Evolutionary conservation across 2,113 vertebrate genomes (phyloP), one percentile per base, ranked within the genome.

Genomic region (Seriola aureovittata): DNA sequence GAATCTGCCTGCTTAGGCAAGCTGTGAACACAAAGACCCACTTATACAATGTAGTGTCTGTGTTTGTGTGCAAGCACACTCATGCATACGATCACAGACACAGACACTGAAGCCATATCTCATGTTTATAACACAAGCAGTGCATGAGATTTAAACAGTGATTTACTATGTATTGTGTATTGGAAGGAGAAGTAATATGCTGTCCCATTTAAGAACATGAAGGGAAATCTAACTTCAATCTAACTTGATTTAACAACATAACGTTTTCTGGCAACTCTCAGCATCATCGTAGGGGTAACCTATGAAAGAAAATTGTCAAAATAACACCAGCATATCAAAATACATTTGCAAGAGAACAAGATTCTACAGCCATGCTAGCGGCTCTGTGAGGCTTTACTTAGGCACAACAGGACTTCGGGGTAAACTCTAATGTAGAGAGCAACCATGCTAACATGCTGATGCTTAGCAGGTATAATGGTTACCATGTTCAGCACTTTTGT

Each of bases 21-120:
- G 93, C 89, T 90, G 82, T 70, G 90, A 90, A 89, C 83, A 93
- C 89, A 94, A 87, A 88, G 68, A 78, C 75, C 78, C 66, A 74
- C 84, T 88, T 75, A 83, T 79, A 68, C 66, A 80, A 48, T 65
- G 62, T 74, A 60, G 73, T 42, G 74, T 82, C 81, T 67, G 5
- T 85, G 87, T 78, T 75, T 81, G 65, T 76, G 74, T 73, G 48
- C 48, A 67, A 60, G 60, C 75, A 80, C 58, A 68, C 71, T 66
- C 44, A 55, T 62, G 46, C 76, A 68, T 38, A 38, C 66, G 54
- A 23, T 38, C 65, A 52, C 58, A 72, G 19, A 71, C 60, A 63
- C 55, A 38, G 66, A 58, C 14, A 40, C 50, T 32, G 75, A 50
- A 44, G 34, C 58, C 34, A 32, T 4, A 42, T 29, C 69, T 79